Percentiles rank a stretch among this genome's conserved stretches.
Conservation (phyloP, 2,113 vertebrate genomes). For the Emydocephalus ijimae region DNA sequence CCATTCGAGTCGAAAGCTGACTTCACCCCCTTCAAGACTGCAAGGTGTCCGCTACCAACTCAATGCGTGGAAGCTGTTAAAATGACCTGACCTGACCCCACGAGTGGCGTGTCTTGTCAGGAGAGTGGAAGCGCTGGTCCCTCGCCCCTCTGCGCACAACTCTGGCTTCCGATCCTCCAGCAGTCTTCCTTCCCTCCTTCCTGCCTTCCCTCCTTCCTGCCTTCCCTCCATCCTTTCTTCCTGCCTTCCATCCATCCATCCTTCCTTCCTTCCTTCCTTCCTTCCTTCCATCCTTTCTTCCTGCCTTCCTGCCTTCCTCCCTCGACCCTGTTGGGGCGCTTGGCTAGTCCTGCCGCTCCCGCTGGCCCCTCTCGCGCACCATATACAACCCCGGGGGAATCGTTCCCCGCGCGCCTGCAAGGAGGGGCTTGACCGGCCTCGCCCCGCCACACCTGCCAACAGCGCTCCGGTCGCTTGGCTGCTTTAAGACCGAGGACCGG, state of each 20-base stretch:
- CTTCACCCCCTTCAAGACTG: neutral
- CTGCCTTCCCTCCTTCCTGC: too few relatives aligned
- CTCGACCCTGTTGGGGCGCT: neutral
- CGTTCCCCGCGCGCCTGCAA: neutral
- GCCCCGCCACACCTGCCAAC: neutral
- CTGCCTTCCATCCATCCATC: too few relatives aligned
- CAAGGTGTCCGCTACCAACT: neutral
- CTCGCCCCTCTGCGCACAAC: neutral
- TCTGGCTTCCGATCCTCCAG: neutral
- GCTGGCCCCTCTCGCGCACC: neutral
- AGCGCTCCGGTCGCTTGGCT: neutral
- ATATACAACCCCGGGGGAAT: neutral
- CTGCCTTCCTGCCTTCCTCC: neutral
- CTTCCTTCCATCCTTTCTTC: too few relatives aligned
- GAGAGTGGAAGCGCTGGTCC: neutral
- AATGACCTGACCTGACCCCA: neutral
- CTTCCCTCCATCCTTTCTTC: too few relatives aligned
- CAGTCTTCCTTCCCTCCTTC: neutral
- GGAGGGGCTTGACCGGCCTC: neutral
- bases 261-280: too few relatives aligned
- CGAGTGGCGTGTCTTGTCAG: neutral
- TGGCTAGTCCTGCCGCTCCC: neutral
- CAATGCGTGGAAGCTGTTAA: neutral
- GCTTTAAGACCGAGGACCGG: neutral
- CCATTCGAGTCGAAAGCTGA: neutral